phyloP scores from a whole-genome alignment of 2,797 vertebrate genomes.

The Synanceia verrucosa region DNA sequence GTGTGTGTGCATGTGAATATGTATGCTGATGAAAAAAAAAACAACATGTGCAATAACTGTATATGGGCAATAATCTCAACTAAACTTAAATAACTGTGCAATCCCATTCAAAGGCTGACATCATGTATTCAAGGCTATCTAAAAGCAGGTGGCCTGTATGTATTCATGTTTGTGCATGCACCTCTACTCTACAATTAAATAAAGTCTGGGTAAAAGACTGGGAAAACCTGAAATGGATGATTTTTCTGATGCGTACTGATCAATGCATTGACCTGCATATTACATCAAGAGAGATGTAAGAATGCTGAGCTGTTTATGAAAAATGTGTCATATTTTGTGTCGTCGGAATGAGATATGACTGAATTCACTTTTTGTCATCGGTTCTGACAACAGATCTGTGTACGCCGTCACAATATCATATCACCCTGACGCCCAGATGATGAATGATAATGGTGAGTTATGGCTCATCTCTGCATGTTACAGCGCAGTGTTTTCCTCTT shows the following conservation, averaged over 20 bases:
- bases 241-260: not conserved
- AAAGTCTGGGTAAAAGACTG: not conserved
- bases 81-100: too few relatives aligned
- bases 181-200: not conserved
- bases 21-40: too few relatives aligned
- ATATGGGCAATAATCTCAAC: too few relatives aligned
- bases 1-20: too few relatives aligned
- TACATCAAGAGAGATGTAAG: not conserved
- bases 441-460: conserved; percentile 26
- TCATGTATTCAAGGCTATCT: too few relatives aligned
- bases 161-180: not conserved
- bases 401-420: not conserved
- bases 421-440: conserved; percentile 17
- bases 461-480: conserved; percentile 19
- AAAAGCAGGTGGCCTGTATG: not conserved
- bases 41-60: too few relatives aligned
- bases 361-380: not conserved
- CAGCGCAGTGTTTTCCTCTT: conserved; percentile 27
- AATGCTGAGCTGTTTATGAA: not conserved
- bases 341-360: conserved; percentile 5
- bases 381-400: conserved; percentile 1
- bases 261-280: not conserved
- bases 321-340: not conserved
- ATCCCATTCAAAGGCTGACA: too few relatives aligned
- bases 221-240: conserved; percentile 1